These are phyloP conservation scores for Antechinus stuartii DNA, from an alignment of 2,113 vertebrate genomes.

Conservation along the genomic window DNA sequence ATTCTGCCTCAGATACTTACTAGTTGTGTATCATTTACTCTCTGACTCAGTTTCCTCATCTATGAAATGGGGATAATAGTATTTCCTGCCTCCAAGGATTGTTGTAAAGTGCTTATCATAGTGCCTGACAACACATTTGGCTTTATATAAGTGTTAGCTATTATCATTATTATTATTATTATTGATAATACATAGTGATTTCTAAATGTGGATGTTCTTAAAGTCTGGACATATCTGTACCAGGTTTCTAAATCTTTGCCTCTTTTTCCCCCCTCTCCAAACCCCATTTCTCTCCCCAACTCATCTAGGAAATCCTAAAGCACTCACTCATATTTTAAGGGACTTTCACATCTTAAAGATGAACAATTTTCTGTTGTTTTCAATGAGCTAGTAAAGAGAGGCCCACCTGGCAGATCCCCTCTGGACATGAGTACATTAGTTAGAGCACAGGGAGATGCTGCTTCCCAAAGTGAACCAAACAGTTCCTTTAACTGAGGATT, in stretches of 20 bases:
- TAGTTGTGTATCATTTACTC: neutral
- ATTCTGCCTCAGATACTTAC: neutral
- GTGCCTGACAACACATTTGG: neutral
- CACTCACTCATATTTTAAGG: slow-evolving; percentile 59
- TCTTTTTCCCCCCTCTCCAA: slow-evolving; percentile 43
- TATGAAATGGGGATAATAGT: neutral
- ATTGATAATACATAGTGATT: neutral
- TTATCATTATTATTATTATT: neutral
- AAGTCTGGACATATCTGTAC: neutral
- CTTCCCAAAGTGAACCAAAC: neutral
- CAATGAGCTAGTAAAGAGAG: slow-evolving; percentile 44
- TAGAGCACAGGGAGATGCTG: neutral
- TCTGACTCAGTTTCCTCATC: neutral
- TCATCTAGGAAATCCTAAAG: slow-evolving; percentile 55
- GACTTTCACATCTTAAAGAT: slow-evolving; percentile 57
- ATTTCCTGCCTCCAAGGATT: neutral
- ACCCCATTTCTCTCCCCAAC: slow-evolving; percentile 53
- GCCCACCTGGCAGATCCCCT: slow-evolving; percentile 48
- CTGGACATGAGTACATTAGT: neutral
- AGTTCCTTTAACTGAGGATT: neutral
- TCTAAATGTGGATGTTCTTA: slow-evolving; percentile 25
- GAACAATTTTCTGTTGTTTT: slow-evolving; percentile 61
- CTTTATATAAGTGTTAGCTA: neutral
- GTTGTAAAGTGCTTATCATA: neutral
- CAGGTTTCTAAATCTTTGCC: slow-evolving; percentile 37